Percentiles rank a stretch among this genome's conserved stretches.
These are phyloP conservation scores for Micrastur ruficollis DNA, from an alignment of 2,797 vertebrate genomes.

Conservation along the genomic window DNA sequence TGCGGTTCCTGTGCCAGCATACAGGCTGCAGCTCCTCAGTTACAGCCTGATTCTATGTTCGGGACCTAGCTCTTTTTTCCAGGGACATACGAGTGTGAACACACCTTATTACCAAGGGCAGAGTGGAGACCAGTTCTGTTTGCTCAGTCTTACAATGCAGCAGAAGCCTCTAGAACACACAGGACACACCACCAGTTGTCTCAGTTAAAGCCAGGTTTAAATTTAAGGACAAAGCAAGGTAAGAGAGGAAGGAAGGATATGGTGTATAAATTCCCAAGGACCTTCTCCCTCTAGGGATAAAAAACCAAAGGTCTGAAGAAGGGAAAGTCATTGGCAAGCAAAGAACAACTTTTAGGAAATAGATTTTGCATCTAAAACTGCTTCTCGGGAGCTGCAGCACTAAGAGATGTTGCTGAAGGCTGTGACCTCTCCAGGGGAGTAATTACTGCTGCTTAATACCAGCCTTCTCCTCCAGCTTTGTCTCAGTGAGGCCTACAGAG, in stretches of 20 bases:
- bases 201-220: neutral
- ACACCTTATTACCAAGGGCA: neutral
- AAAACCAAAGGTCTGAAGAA: neutral
- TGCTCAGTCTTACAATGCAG: neutral
- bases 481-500: neutral
- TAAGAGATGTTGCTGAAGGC: neutral
- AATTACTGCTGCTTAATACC: neutral
- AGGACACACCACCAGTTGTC: neutral
- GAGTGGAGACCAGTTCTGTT: neutral
- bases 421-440: neutral
- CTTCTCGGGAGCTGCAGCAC: neutral
- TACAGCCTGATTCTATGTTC: neutral
- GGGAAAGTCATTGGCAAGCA: neutral
- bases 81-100: neutral
- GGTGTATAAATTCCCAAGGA: neutral
- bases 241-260: neutral
- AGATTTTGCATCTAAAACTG: neutral
- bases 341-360: neutral
- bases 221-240: neutral
- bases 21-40: neutral
- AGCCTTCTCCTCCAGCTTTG: neutral
- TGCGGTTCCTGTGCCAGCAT: neutral
- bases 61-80: neutral
- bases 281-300: neutral
- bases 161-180: fast-evolving